Base-by-base conservation (phyloP, 2,113 vertebrate genomes). In the Chaetura pelagica region DNA sequence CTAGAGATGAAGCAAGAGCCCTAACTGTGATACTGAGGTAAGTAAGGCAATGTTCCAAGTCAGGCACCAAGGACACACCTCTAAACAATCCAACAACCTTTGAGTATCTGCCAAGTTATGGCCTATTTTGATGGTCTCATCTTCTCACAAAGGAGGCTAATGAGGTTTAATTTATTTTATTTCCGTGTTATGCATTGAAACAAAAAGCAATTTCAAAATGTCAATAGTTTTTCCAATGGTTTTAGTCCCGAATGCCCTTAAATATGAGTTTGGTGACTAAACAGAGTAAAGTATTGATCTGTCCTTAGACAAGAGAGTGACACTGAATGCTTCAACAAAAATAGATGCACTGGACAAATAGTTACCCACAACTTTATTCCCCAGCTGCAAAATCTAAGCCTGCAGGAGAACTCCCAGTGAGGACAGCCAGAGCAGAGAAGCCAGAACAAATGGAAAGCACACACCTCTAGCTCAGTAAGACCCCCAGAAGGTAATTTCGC, bases 221-320 rank as follows among this genome's bases (percentile, higher is more conserved):
- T 83, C 82, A 81, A 51, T 46, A 81, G 19, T 83, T 84, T 86
- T 89, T 63, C 61, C n/a, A 66, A 46, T 46, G 30, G n/a, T 73
- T 90, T 72, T 54, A 83, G 42, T 86, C 42, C 72, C 69, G 85
- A 93, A 76, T 80, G 79, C 32, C 55, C 83, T 88, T 90, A 71
- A 54, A 58, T 49, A 23, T 62, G 67, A 76, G 13, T 55, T 69
- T 85, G 35, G 62, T 84, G 67, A 66, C 82, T 88, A 44, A 93
- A 85, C n/a, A 69, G 67, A 66, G 44, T 32, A 10, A 62, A 1
- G 2, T 73, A 83, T 83, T 42, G 67, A 92, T 90, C 30, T 29
- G 21, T 73, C 26, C 3, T 0, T 1, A 4, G 63, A 30, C 26
- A 62, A 51, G 40, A 79, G 75, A 10, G 67, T 54, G 58, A 69